Conservation (phyloP, 1,140 invertebrate species). For the Drosophila pachea region DNA sequence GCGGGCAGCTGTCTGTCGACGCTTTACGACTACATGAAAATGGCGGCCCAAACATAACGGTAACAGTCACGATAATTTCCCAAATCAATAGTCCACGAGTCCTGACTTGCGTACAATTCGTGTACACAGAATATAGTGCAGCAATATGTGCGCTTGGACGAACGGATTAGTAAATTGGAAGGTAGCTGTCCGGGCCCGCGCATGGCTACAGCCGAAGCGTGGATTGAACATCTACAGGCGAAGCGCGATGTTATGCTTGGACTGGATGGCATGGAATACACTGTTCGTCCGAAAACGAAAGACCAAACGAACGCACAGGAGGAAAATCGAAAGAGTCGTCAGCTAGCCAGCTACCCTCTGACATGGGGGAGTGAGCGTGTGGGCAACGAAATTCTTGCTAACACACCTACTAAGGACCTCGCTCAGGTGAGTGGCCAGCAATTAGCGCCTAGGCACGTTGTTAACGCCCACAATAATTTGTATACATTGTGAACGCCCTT, state of each 20-base stretch:
- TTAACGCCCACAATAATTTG: slow-evolving; percentile 3
- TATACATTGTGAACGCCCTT: background rate
- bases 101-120: background rate
- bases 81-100: slow-evolving; percentile 41
- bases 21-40: slow-evolving; percentile 47
- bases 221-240: slow-evolving; percentile 71
- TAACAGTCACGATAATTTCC: slow-evolving; percentile 45
- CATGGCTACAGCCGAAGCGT: slow-evolving; percentile 72
- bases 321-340: slow-evolving; percentile 7
- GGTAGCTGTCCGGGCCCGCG: slow-evolving; percentile 69
- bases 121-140: slow-evolving; percentile 46
- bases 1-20: slow-evolving; percentile 41
- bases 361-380: slow-evolving; percentile 23
- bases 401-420: slow-evolving; percentile 72
- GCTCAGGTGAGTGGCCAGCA: slow-evolving; percentile 56
- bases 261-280: slow-evolving; percentile 49
- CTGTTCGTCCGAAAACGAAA: background rate
- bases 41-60: slow-evolving; percentile 45
- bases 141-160: slow-evolving; percentile 70
- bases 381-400: slow-evolving; percentile 63
- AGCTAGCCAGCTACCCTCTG: slow-evolving; percentile 25
- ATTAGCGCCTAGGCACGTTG: slow-evolving; percentile 27
- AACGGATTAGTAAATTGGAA: slow-evolving; percentile 74
- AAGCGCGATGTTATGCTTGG: slow-evolving; percentile 68
- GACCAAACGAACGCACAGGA: background rate